These are phyloP conservation scores for Fopius arisanus DNA, from an alignment of 1,140 invertebrate genomes.

Conservation along the genomic window DNA sequence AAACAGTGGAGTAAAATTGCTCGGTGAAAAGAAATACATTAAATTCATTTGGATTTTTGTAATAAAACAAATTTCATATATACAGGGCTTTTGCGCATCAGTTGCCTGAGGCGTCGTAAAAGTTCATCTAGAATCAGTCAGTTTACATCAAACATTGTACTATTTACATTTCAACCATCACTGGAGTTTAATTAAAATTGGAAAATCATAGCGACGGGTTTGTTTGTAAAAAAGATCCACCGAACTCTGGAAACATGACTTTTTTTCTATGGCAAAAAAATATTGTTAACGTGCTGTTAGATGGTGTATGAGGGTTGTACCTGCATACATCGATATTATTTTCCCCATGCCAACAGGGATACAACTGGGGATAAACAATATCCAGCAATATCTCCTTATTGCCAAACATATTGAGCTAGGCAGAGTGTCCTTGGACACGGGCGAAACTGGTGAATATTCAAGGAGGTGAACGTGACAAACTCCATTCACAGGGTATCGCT, in stretches of 20 bases:
- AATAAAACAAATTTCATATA: not conserved
- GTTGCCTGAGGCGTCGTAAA: constrained; percentile 1
- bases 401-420: constrained; percentile 60
- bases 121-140: constrained; percentile 9
- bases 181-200: constrained; percentile 54
- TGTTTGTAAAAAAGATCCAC: not conserved
- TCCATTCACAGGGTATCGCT: constrained; percentile 36
- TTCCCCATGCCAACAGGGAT: not conserved
- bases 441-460: constrained; percentile 63
- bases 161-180: constrained; percentile 23
- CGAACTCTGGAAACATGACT: not conserved
- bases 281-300: not conserved
- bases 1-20: not conserved
- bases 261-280: not conserved
- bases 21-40: constrained; percentile 33
- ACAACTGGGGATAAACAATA: constrained; percentile 33
- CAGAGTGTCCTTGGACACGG: constrained; percentile 57
- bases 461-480: constrained; percentile 60
- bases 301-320: not conserved
- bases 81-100: not conserved
- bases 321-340: not conserved
- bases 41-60: not conserved
- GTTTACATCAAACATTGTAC: constrained; percentile 2
- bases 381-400: constrained; percentile 56
- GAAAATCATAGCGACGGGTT: constrained; percentile 38